Evolutionary conservation across 2,797 vertebrate species (phyloP).

Genomic region (Oreochromis mossambicus): DNA sequence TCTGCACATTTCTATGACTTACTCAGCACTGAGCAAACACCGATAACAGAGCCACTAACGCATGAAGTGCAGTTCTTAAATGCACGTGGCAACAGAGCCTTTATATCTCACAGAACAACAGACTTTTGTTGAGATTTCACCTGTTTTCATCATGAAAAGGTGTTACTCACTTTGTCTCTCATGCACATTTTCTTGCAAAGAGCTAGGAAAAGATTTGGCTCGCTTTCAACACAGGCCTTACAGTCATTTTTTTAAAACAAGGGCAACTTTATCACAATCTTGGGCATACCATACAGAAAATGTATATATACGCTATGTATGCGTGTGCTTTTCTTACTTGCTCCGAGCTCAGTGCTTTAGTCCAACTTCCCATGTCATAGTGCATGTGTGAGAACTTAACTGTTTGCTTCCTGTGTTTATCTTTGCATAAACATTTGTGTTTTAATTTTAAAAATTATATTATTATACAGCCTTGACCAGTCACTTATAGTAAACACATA

Average conservation of each 20-base stretch:
- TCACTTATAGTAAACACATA: background rate
- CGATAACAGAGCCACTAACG: constrained; percentile 18
- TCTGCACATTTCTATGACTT: constrained; percentile 19
- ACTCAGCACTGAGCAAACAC: constrained; percentile 45
- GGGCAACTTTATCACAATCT: background rate
- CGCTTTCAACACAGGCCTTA: background rate
- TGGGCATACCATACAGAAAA: background rate
- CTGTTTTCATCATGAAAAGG: constrained; percentile 8
- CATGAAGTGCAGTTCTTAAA: constrained; percentile 19
- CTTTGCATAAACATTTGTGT: constrained; percentile 37
- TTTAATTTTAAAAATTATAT: constrained; percentile 11
- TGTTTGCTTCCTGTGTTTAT: constrained; percentile 46
- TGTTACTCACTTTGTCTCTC: background rate
- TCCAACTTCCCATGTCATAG: constrained; percentile 16
- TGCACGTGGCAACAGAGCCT: background rate
- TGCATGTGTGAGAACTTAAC: constrained; percentile 10
- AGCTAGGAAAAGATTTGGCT: background rate
- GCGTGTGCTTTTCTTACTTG: background rate
- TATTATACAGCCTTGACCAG: constrained; percentile 19
- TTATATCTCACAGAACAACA: background rate
- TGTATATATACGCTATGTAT: background rate
- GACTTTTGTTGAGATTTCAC: background rate
- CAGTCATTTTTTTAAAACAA: background rate
- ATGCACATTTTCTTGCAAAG: background rate
- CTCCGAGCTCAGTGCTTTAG: background rate